Conservation (phyloP, 2,113 vertebrate genomes). For the Tympanuchus pallidicinctus region DNA sequence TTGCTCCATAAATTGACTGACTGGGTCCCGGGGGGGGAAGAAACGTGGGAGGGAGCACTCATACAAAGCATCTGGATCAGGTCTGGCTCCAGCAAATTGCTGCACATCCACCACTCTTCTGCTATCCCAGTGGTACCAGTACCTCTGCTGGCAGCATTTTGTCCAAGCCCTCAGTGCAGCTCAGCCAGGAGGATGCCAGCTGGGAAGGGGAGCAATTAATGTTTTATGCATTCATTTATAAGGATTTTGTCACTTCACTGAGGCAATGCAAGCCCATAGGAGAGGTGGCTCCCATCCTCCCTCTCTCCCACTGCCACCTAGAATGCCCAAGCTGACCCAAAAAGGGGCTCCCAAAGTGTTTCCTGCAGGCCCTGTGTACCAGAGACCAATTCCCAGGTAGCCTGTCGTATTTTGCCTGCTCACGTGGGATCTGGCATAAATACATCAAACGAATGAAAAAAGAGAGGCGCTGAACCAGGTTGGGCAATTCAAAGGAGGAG, state of each 20-base stretch:
- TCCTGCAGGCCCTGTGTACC: not conserved
- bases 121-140: not conserved
- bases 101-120: not conserved
- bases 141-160: not conserved
- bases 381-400: not conserved
- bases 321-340: not conserved
- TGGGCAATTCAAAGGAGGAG: not conserved
- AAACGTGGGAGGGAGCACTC: not conserved
- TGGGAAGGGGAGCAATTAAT: not conserved
- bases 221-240: not conserved
- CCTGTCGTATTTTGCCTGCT: not conserved
- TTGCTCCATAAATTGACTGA: not conserved
- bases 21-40: not conserved
- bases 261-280: fast-evolving
- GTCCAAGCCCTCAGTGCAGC: fast-evolving
- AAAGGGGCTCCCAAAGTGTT: not conserved
- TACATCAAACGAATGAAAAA: not conserved
- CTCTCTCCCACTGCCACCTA: not conserved
- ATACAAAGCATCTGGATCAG: not conserved
- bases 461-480: not conserved
- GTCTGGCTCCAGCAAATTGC: not conserved
- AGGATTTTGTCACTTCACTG: not conserved
- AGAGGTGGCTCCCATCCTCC: too few relatives aligned
- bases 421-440: fast-evolving
- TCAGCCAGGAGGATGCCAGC: not conserved